A percentile compares a stretch with the other conserved stretches of the same genome.
Conservation (phyloP, 2,888 invertebrate species). For the Agrotis clavis region DNA sequence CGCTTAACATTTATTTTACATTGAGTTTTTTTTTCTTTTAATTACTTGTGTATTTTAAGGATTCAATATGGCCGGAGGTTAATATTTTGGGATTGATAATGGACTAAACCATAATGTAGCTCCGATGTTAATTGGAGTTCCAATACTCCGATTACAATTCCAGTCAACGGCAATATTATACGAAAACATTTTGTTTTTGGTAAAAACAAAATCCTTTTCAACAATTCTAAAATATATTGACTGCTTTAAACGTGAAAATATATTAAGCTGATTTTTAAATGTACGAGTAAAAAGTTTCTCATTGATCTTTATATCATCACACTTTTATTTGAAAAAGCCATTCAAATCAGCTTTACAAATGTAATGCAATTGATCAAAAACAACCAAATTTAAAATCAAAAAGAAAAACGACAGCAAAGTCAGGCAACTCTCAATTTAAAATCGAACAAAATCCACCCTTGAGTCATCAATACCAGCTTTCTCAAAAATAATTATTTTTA, state of each 20-base stretch:
- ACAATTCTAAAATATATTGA: not conserved
- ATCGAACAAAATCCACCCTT: conserved; percentile 44
- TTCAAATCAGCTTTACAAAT: not conserved
- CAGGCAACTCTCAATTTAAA: conserved; percentile 31
- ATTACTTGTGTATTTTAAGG: not conserved
- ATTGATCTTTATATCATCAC: too few relatives aligned
- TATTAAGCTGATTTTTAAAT: not conserved
- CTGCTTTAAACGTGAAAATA: not conserved
- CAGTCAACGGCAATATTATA: not conserved
- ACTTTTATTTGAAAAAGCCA: not conserved
- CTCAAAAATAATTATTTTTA: conserved; percentile 46
- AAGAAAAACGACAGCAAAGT: not conserved
- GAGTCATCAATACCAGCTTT: conserved; percentile 47
- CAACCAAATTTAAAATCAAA: conserved; percentile 17
- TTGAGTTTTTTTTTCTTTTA: not conserved
- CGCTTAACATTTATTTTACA: too few relatives aligned
- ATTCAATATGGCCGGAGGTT: too few relatives aligned
- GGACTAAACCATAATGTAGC: not conserved
- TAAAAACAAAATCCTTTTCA: not conserved
- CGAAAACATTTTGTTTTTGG: not conserved
- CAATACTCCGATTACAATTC: not conserved
- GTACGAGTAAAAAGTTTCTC: too few relatives aligned
- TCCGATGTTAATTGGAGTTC: not conserved
- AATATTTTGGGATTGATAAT: too few relatives aligned
- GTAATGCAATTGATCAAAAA: not conserved